Evolutionary conservation across 92 coral and sea anemone genomes (phyloP).

Genomic region (Scolanthus callimorphus): DNA sequence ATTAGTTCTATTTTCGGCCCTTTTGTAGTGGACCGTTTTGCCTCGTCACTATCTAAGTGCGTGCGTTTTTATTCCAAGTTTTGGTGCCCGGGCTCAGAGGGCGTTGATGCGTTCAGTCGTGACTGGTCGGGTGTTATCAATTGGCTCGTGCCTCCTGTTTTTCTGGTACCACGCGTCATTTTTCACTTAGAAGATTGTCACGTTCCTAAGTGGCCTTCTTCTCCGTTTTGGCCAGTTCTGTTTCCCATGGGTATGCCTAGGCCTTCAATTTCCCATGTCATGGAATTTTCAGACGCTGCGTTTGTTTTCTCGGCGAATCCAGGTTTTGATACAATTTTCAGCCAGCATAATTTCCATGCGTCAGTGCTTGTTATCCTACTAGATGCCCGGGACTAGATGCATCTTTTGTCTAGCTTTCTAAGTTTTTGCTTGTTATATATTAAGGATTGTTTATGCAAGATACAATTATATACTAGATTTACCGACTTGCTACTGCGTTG

Average conservation of each 20-base stretch:
- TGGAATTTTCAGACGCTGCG: constrained; percentile 1
- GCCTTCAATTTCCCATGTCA: background rate
- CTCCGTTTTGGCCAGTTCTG: constrained; percentile 9
- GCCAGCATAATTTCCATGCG: background rate
- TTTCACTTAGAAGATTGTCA: background rate
- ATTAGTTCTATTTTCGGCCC: constrained; percentile 8
- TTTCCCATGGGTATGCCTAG: constrained; percentile 3
- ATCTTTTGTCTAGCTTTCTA: no score
- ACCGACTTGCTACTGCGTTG: no score
- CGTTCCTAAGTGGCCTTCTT: constrained; percentile 27
- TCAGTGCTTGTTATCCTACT: background rate
- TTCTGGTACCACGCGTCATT: constrained; percentile 2
- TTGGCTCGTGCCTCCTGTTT: constrained; percentile 13
- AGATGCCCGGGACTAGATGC: no score
- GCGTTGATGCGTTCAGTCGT: constrained; percentile 10
- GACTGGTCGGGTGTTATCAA: constrained; percentile 17
- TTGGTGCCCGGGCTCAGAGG: constrained; percentile 12
- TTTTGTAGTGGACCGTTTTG: constrained; percentile 17
- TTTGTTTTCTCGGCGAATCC: background rate
- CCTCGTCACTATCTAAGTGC: constrained; percentile 10
- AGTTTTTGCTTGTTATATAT: no score
- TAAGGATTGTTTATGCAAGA: no score
- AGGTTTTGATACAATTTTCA: background rate
- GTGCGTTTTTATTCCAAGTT: constrained; percentile 16
- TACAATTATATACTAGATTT: no score